phyloP scores from a whole-genome alignment of 2,888 invertebrate genomes.

The Steinernema hermaphroditum region DNA sequence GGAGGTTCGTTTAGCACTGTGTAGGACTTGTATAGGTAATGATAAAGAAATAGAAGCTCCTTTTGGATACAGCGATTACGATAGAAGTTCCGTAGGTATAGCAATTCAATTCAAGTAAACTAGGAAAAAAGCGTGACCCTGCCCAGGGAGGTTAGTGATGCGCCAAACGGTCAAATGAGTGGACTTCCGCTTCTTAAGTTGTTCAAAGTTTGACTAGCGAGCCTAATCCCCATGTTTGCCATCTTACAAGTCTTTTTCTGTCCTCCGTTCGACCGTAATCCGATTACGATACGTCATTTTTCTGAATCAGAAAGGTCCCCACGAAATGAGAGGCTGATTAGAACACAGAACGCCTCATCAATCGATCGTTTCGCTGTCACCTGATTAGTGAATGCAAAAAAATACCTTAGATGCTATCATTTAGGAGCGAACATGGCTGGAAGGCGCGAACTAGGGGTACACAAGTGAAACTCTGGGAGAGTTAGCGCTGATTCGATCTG shows the following conservation, averaged over 20 bases:
- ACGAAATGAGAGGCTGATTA: neutral
- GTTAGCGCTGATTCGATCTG: conserved; percentile 22
- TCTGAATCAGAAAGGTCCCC: neutral
- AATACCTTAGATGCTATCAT: neutral
- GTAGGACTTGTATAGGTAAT: too few relatives aligned
- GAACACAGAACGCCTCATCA: neutral
- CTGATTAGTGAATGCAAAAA: neutral
- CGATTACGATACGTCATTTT: neutral
- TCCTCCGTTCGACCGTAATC: neutral
- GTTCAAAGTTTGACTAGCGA: neutral
- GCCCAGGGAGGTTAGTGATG: neutral
- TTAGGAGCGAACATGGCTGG: too few relatives aligned
- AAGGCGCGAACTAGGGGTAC: too few relatives aligned
- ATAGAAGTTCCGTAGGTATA: neutral
- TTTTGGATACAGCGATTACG: too few relatives aligned
- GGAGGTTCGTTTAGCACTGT: neutral
- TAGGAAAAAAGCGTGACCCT: too few relatives aligned
- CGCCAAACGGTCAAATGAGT: neutral
- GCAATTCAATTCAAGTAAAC: too few relatives aligned
- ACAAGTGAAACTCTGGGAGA: neutral
- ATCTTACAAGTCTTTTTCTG: neutral
- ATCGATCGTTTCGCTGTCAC: neutral
- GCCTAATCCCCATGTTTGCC: conserved; percentile 7
- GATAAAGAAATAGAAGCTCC: too few relatives aligned
- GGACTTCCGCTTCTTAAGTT: neutral